phyloP scores from a whole-genome alignment of 2,113 vertebrate species.

The Columba janthina region DNA sequence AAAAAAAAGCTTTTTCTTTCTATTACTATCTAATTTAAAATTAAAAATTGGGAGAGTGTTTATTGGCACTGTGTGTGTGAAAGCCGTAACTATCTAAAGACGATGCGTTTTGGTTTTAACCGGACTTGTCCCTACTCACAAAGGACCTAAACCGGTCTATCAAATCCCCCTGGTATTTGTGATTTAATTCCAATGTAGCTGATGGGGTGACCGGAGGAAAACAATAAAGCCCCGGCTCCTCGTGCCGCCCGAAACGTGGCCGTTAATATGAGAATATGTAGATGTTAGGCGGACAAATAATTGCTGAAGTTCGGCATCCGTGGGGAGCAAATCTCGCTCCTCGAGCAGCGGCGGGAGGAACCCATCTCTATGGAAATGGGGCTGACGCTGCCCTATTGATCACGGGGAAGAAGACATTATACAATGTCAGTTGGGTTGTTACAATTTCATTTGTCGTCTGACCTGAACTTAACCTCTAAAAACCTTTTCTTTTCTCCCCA shows the following conservation, averaged over 20 bases:
- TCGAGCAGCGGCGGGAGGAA: slow-evolving; percentile 81
- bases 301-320: slow-evolving; percentile 82
- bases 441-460: slow-evolving; percentile 85
- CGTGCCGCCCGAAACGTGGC: background rate
- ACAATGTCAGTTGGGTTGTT: slow-evolving; percentile 84
- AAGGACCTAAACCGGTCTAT: background rate
- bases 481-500: slow-evolving; percentile 77
- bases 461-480: slow-evolving; percentile 84
- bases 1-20: background rate
- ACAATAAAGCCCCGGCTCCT: background rate
- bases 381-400: slow-evolving; percentile 84
- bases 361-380: slow-evolving; percentile 86
- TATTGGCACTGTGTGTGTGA: background rate
- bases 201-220: background rate
- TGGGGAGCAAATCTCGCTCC: slow-evolving; percentile 80
- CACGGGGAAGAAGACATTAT: slow-evolving; percentile 84
- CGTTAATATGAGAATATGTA: slow-evolving; percentile 76
- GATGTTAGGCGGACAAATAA: slow-evolving; percentile 80
- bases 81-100: background rate
- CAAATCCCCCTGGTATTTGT: background rate
- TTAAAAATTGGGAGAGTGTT: background rate
- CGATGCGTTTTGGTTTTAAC: background rate
- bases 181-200: background rate
- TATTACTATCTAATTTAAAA: background rate
- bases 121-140: background rate